Base-by-base conservation (phyloP, 2,888 invertebrate genomes). In the Eretmocerus hayati region DNA sequence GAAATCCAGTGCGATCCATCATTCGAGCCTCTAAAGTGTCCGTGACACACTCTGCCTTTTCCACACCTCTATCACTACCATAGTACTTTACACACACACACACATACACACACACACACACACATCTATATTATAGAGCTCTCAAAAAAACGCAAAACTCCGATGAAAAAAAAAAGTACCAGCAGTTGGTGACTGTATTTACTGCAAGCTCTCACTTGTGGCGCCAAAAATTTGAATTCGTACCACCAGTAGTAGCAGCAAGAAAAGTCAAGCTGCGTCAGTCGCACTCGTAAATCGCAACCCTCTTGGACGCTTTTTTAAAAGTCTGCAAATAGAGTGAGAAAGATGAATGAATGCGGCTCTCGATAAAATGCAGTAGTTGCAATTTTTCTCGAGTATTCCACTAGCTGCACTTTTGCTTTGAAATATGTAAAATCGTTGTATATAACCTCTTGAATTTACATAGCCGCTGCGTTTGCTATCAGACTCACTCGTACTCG, bases 341-440 rank as follows among this genome's bases (percentile, higher is more conserved):
- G 26, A 11, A 11, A 11, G 26, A 11, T 6, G 33, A 33, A 16
- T 9, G n/a, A 9, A 5, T 33, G 33, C 69, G 69, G 67, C 69
- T 67, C 70, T 71, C 67, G 66, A 68, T 62, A 62, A 69, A 71
- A 67, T 60, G 71, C 71, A 64, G 61, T 59, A 64, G 58, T 60
- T 68, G 71, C 71, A 69, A 63, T 69, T 71, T 69, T n/a, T n/a
- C n/a, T 71, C 64, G 61, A 69, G 69, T 63, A 64, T 60, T 58
- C 52, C 59, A 59, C 54, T 47, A 13, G 35, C 42, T 43, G 44
- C 46, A 38, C 49, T 56, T 59, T 60, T 63, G 65, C 67, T n/a
- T 68, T 69, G 69, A 67, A 69, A 70, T 71, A 71, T 71, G 70
- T 71, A 71, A 71, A 71, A 69, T 59, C 67, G 62, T 61, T 11